phyloP scores from a whole-genome alignment of 2,888 invertebrate genomes.

The Lypha dubia region DNA sequence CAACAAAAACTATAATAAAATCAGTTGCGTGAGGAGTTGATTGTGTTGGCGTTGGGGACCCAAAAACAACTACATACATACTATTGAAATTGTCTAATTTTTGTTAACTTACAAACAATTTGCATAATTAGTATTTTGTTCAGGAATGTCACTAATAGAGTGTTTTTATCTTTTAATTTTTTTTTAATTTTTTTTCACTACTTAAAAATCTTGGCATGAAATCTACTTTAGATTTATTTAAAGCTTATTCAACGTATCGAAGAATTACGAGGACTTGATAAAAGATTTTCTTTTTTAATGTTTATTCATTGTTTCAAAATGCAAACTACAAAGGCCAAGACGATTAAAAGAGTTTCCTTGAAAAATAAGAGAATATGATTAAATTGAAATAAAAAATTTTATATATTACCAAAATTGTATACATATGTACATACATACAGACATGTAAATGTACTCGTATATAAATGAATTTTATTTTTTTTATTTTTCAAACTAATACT shows the following conservation, averaged over 20 bases:
- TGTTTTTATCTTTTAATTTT: constrained; percentile 42
- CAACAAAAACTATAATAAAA: not conserved
- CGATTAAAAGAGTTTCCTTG: no score
- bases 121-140: constrained; percentile 73
- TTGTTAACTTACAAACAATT: constrained; percentile 72
- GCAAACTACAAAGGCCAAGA: not conserved
- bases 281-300: not conserved
- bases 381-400: no score
- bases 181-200: constrained; percentile 13
- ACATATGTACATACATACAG: no score
- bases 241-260: constrained; percentile 40
- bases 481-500: no score
- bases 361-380: no score
- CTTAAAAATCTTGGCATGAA: constrained; percentile 65
- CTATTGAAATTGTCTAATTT: constrained; percentile 68
- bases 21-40: not conserved
- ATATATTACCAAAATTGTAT: no score
- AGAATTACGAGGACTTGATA: not conserved
- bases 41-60: not conserved
- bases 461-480: no score
- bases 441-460: no score
- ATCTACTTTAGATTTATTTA: constrained; percentile 57
- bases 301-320: constrained; percentile 8
- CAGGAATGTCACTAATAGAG: constrained; percentile 60
- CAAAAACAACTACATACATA: constrained; percentile 35